Conservation (phyloP, 2,113 vertebrate species). For the Pedetes capensis region DNA sequence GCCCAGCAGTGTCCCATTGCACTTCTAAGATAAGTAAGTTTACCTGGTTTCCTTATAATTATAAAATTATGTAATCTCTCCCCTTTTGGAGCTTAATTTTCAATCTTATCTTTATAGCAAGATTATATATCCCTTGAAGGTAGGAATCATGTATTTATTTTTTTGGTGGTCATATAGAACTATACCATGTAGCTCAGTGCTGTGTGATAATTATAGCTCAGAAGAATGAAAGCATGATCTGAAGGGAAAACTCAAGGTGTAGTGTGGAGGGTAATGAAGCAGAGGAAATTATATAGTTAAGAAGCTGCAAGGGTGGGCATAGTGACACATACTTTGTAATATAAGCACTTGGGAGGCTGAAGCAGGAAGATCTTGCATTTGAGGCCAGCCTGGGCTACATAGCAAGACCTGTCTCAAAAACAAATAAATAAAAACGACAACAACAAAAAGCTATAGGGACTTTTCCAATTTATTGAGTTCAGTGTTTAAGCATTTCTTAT, state of each 20-base stretch:
- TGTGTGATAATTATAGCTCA: not conserved
- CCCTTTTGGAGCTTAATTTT: conserved; percentile 7
- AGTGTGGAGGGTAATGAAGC: not conserved
- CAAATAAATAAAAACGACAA: no score
- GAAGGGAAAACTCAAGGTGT: conserved; percentile 15
- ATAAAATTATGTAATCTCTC: not conserved
- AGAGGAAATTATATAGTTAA: not conserved
- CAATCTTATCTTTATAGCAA: not conserved
- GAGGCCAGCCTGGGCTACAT: not conserved
- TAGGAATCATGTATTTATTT: conserved; percentile 22
- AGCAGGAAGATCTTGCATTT: not conserved
- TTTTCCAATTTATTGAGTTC: not conserved
- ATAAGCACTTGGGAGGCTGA: not conserved
- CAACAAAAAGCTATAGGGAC: not conserved
- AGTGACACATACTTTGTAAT: not conserved
- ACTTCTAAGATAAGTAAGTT: not conserved
- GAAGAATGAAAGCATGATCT: conserved; percentile 36
- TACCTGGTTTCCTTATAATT: not conserved
- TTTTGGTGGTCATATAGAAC: conserved; percentile 11
- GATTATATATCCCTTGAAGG: not conserved
- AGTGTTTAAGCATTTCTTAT: not conserved
- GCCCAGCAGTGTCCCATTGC: no score
- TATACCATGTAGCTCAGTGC: not conserved
- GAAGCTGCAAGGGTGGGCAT: not conserved
- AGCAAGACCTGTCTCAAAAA: not conserved